A percentile compares a stretch with the other conserved stretches of the same genome.
Evolutionary conservation across 2,797 vertebrate species (phyloP).

Genomic region (Pseudochirops cupreus): DNA sequence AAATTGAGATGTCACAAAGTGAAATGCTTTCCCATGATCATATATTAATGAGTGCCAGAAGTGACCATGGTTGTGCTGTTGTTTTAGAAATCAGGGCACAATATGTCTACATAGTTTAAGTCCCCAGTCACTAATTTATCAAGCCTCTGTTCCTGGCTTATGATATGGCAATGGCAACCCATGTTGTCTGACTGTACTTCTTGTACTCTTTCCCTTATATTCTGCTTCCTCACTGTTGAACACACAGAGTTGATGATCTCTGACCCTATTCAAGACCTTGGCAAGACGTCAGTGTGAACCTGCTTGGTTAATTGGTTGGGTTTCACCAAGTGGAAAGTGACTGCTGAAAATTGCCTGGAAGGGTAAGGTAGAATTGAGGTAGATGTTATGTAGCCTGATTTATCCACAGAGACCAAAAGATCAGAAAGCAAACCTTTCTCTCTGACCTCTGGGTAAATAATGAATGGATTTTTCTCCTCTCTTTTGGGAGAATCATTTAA

Average conservation of each 20-base stretch:
- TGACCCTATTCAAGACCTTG: not conserved
- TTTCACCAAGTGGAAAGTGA: not conserved
- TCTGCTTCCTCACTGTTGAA: not conserved
- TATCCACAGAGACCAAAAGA: slow-evolving; percentile 53
- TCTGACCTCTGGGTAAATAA: slow-evolving; percentile 77
- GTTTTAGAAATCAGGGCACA: not conserved
- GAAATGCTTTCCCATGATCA: not conserved
- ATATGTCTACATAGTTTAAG: not conserved
- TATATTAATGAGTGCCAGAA: not conserved
- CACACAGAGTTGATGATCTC: not conserved
- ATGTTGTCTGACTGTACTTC: not conserved
- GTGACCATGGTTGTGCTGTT: not conserved
- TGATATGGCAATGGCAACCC: not conserved
- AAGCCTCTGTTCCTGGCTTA: not conserved
- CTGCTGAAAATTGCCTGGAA: not conserved
- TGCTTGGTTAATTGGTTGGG: not conserved
- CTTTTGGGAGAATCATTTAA: slow-evolving; percentile 70
- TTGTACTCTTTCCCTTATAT: not conserved
- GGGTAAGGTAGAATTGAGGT: not conserved
- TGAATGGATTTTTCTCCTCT: slow-evolving; percentile 68
- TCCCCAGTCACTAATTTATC: not conserved
- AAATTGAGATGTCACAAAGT: not conserved
- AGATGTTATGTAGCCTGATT: slow-evolving; percentile 2
- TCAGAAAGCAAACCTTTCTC: slow-evolving; percentile 68
- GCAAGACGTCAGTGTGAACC: not conserved